A percentile compares a stretch with the other conserved stretches of the same genome.
Evolutionary conservation across 2,888 invertebrate species (phyloP).

Genomic region (Tenthredo livida): DNA sequence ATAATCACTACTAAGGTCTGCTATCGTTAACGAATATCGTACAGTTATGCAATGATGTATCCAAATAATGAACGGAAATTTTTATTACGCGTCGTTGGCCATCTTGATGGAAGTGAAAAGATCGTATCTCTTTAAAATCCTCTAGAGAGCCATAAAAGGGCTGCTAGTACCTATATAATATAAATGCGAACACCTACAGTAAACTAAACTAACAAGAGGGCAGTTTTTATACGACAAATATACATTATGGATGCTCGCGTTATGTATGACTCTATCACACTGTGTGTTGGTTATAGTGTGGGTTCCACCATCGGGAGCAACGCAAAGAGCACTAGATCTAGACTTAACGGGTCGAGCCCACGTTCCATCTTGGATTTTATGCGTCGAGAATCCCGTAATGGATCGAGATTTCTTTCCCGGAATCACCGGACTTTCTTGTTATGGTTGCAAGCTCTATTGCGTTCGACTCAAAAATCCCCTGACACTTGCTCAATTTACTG

Average conservation of each 20-base stretch:
- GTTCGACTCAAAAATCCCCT: slow-evolving; percentile 29
- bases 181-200: slow-evolving; percentile 37
- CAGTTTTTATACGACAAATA: slow-evolving; percentile 69
- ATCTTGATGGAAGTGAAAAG: slow-evolving; percentile 19
- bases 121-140: slow-evolving; percentile 47
- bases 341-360: slow-evolving; percentile 58
- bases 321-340: slow-evolving; percentile 54
- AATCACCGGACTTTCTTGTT: slow-evolving; percentile 73
- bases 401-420: slow-evolving; percentile 74
- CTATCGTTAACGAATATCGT: not conserved
- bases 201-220: slow-evolving; percentile 52
- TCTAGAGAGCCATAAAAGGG: slow-evolving; percentile 40
- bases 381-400: slow-evolving; percentile 72
- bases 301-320: slow-evolving; percentile 47
- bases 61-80: not conserved
- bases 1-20: no score
- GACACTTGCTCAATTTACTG: slow-evolving; percentile 41
- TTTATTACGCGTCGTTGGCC: slow-evolving; percentile 16
- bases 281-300: slow-evolving; percentile 53
- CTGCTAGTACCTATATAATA: slow-evolving; percentile 16
- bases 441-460: slow-evolving; percentile 56
- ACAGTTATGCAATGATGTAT: not conserved
- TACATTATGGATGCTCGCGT: slow-evolving; percentile 76
- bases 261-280: slow-evolving; percentile 76
- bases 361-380: slow-evolving; percentile 66